phyloP scores from a whole-genome alignment of 2,888 invertebrate species.

The Meta bourneti region DNA sequence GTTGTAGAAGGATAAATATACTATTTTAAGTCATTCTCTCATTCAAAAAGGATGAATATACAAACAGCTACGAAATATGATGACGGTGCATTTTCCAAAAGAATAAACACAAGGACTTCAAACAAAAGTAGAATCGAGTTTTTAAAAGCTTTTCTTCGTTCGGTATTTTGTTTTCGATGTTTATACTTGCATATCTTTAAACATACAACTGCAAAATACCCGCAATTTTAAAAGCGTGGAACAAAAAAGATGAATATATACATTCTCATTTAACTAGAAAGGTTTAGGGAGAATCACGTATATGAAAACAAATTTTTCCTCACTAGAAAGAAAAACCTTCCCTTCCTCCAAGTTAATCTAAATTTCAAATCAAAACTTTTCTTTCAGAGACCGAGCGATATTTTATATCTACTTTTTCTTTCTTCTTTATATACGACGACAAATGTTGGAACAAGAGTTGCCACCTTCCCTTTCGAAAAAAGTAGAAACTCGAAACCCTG shows the following conservation, averaged over 20 bases:
- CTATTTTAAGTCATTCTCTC: not conserved
- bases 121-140: not conserved
- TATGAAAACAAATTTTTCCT: slow-evolving; percentile 53
- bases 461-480: slow-evolving; percentile 30
- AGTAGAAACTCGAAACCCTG: slow-evolving; percentile 27
- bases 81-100: not conserved
- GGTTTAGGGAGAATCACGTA: slow-evolving; percentile 25
- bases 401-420: slow-evolving; percentile 55
- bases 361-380: slow-evolving; percentile 68
- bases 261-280: slow-evolving; percentile 38
- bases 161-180: slow-evolving; percentile 4
- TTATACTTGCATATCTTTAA: slow-evolving; percentile 7
- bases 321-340: slow-evolving; percentile 5
- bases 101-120: not conserved
- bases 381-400: slow-evolving; percentile 31
- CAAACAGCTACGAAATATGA: not conserved
- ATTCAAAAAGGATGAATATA: not conserved
- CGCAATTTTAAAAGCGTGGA: not conserved
- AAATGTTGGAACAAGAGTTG: slow-evolving; percentile 62
- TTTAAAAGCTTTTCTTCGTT: not conserved
- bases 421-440: slow-evolving; percentile 14
- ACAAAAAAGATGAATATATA: slow-evolving; percentile 19
- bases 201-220: slow-evolving; percentile 13
- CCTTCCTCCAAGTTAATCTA: slow-evolving; percentile 60
- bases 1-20: not conserved